Base-by-base conservation (phyloP, 2,797 vertebrate species). In the Knipowitschia caucasica region DNA sequence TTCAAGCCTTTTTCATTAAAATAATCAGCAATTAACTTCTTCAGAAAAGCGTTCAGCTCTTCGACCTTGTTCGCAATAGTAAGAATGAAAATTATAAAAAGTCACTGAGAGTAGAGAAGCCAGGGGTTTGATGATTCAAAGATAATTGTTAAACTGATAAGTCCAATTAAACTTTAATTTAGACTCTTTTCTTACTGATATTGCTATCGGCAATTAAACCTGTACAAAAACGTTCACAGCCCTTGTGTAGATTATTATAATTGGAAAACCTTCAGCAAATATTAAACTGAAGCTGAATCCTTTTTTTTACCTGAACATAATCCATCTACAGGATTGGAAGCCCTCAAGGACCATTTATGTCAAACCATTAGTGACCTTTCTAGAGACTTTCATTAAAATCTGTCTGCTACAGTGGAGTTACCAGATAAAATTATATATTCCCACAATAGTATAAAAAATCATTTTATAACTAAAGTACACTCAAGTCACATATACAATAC, bases 61-160 rank as follows among this genome's bases (percentile, higher is more conserved):
- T 31, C 21, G 45, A 47, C 45, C 45, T 47, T 47, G 27, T 47
- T 47, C 17, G 7, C 10, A 30, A 14, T 31, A 20, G 8, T 30
- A 20, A 20, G 31, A 30, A 47, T 47, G 17, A 4, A 30, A 47
- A 18, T 29, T 29, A 46, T 27, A 46, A 31, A 47, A 15, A 26
- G 10, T 9, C 9, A 18, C 10, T 46, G 44, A 11, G 44, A 30
- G 44, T 29, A 30, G 20, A 47, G 44, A 47, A 47, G 27, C 44
- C 26, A 20, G 44, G 44, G 27, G 27, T 20, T 30, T 46, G 10
- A 15, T 29, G 25, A 18, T 46, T 29, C 25, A 43, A 26, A 42
- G 21, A 27, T 27, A 15, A 44, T 30, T 18, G 15, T 46, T 14
- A 45, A 9, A 20, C 29, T 29, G 8, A 4, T 17, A 30, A 2